These are phyloP conservation scores for Gymnorhina tibicen DNA, from an alignment of 2,113 vertebrate species.

Conservation along the genomic window DNA sequence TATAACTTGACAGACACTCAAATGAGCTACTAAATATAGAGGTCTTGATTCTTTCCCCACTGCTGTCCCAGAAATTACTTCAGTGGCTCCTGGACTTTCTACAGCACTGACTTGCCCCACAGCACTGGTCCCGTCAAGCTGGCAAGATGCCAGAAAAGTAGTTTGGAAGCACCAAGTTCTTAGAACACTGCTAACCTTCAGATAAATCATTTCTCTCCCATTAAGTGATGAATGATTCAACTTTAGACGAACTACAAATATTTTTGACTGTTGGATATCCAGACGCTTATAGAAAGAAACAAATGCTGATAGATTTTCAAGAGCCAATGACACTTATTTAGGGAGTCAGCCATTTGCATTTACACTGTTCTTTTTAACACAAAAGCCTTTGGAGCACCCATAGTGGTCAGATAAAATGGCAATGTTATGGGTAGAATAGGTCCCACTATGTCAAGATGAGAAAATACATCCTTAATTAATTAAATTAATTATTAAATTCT, in stretches of 20 bases:
- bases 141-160: background rate
- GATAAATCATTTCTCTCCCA: background rate
- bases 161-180: background rate
- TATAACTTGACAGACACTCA: background rate
- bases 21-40: background rate
- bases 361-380: background rate
- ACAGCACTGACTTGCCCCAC: background rate
- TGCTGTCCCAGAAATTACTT: background rate
- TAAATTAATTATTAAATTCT: too few species aligned
- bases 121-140: background rate
- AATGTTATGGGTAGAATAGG: background rate
- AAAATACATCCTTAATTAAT: background rate
- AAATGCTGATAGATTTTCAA: background rate
- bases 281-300: background rate
- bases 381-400: rapidly evolving
- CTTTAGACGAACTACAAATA: background rate
- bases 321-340: background rate
- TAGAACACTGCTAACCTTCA: background rate
- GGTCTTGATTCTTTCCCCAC: background rate
- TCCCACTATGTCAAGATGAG: background rate
- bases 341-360: background rate
- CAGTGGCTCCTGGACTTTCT: background rate
- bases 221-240: background rate
- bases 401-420: background rate
- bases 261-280: background rate